Percentiles rank a stretch among this genome's conserved stretches.
Conservation (phyloP, 2,888 invertebrate species). For the Standfussiana lucernea region DNA sequence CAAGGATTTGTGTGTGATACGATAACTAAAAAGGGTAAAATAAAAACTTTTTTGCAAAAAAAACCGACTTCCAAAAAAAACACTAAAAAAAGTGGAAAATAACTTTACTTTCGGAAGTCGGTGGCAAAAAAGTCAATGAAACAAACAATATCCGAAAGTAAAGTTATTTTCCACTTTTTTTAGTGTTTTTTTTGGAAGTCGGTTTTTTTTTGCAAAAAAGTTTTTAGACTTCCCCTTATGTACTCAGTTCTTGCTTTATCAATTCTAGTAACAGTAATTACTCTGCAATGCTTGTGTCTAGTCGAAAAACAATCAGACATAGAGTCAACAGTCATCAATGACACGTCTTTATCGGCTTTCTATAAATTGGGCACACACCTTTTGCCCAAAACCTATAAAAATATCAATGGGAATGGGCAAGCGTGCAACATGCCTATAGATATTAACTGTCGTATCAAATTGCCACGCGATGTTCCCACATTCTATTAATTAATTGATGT, state of each 20-base stretch:
- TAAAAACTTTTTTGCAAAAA: no score
- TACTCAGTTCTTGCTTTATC: background rate
- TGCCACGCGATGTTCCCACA: background rate
- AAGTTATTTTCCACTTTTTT: no score
- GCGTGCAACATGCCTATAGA: background rate
- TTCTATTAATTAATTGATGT: background rate
- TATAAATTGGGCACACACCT: constrained; percentile 7
- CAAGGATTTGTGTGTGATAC: no score
- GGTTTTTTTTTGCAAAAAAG: no score
- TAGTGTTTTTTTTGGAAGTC: no score
- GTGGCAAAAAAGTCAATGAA: no score
- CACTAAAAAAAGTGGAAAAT: no score
- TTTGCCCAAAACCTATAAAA: constrained; percentile 17
- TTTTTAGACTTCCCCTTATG: background rate
- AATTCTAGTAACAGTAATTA: background rate
- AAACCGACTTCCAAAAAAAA: no score
- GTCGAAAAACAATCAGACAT: background rate
- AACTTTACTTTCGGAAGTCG: no score
- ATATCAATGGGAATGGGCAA: background rate
- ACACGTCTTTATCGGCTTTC: background rate
- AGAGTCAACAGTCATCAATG: background rate
- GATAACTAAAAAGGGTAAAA: no score
- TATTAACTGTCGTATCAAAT: constrained; percentile 12
- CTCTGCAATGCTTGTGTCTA: background rate
- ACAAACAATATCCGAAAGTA: no score